A percentile compares a stretch with the other conserved stretches of the same genome.
phyloP scores from a whole-genome alignment of 1,140 invertebrate genomes.

The Helicoverpa armigera region DNA sequence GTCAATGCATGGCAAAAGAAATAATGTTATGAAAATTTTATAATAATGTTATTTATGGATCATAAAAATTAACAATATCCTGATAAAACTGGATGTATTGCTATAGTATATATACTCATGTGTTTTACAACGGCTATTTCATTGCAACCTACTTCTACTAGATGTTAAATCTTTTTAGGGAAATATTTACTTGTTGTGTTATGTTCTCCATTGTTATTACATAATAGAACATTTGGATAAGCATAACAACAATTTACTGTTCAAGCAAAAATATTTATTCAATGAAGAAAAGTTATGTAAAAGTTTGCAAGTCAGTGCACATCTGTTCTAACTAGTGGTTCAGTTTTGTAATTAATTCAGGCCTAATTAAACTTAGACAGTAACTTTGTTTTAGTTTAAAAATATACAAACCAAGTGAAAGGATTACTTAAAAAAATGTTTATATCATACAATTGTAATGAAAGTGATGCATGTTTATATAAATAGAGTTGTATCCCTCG shows the following conservation, averaged over 20 bases:
- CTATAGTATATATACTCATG: no score
- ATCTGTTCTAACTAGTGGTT: neutral
- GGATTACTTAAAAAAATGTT: neutral
- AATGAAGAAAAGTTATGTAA: neutral
- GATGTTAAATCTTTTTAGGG: no score
- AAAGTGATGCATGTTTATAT: slow-evolving; percentile 39
- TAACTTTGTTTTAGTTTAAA: slow-evolving; percentile 7
- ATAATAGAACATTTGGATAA: neutral
- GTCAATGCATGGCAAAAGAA: no score
- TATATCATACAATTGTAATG: neutral
- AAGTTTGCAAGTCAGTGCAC: neutral
- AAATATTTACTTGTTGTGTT: no score
- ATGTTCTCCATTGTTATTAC: neutral
- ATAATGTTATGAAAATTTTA: no score
- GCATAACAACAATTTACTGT: no score
- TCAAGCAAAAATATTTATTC: no score
- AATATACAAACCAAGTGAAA: neutral
- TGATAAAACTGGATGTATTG: no score
- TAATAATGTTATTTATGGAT: no score
- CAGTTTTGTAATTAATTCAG: neutral
- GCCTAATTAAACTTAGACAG: neutral
- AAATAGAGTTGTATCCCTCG: slow-evolving; percentile 30
- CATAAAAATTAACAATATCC: no score
- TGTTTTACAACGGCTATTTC: no score
- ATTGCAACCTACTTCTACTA: no score